phyloP scores from a whole-genome alignment of 1,140 invertebrate genomes.

The Conopomorpha cramerella region DNA sequence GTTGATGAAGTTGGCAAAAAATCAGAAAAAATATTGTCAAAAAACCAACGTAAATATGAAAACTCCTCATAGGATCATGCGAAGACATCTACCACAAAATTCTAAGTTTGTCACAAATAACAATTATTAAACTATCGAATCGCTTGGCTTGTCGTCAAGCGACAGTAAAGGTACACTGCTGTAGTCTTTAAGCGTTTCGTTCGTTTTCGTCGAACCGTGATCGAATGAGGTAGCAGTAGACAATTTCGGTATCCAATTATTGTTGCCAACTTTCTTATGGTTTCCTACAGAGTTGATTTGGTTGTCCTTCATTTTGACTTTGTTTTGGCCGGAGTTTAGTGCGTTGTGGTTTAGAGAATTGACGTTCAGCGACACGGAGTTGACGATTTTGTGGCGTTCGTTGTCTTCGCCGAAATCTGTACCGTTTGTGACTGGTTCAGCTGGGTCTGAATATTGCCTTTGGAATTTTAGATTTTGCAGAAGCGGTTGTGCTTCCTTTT shows the following conservation, averaged over 20 bases:
- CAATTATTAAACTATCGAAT: slow-evolving; percentile 43
- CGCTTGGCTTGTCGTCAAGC: slow-evolving; percentile 37
- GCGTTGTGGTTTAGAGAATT: slow-evolving; percentile 43
- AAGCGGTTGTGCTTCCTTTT: slow-evolving; percentile 40
- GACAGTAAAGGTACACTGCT: slow-evolving; percentile 48
- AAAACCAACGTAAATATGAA: too few species aligned
- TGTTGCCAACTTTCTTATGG: slow-evolving; percentile 50
- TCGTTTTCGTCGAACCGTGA: slow-evolving; percentile 30
- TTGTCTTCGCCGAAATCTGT: slow-evolving; percentile 22
- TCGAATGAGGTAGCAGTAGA: slow-evolving; percentile 49
- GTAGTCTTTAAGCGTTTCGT: slow-evolving; percentile 42
- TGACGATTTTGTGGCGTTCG: slow-evolving; percentile 36
- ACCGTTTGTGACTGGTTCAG: slow-evolving; percentile 39
- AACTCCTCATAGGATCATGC: too few species aligned
- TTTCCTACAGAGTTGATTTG: slow-evolving; percentile 32
- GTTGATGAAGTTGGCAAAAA: too few species aligned
- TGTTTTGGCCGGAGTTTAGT: slow-evolving; percentile 25
- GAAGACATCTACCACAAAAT: too few species aligned
- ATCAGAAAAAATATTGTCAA: too few species aligned
- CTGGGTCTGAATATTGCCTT: slow-evolving; percentile 38
- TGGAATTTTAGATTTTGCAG: slow-evolving; percentile 37
- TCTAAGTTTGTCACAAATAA: slow-evolving; percentile 1
- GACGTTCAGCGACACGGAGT: slow-evolving; percentile 38
- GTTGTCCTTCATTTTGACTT: slow-evolving; percentile 42
- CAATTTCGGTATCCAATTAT: slow-evolving; percentile 52